These are phyloP conservation scores for Turnix velox DNA, from an alignment of 2,113 vertebrate genomes.

Conservation along the genomic window DNA sequence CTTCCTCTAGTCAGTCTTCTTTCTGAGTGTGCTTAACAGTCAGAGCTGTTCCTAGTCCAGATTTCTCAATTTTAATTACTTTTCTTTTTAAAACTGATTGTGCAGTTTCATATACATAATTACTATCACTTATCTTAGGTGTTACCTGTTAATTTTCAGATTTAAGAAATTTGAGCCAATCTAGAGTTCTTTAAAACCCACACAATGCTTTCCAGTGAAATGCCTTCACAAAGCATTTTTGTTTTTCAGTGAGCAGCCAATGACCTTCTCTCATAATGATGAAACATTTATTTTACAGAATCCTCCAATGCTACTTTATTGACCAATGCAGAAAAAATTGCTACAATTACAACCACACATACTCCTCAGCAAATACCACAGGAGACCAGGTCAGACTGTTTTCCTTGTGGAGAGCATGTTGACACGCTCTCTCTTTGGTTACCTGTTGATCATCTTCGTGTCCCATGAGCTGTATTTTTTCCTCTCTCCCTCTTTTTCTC, in stretches of 20 bases:
- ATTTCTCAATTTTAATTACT: background rate
- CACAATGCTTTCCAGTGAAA: background rate
- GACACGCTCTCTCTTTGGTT: background rate
- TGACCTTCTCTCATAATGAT: background rate
- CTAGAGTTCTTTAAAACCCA: background rate
- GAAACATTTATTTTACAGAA: constrained; percentile 76
- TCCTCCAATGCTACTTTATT: constrained; percentile 95
- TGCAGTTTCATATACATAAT: background rate
- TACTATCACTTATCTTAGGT: background rate
- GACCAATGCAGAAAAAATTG: constrained; percentile 99
- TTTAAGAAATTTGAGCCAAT: background rate
- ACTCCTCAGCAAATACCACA: constrained; percentile 86
- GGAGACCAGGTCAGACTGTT: constrained; percentile 86
- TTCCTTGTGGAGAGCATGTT: background rate
- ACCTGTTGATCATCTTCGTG: background rate
- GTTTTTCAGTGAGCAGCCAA: background rate
- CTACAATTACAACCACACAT: constrained; percentile 98
- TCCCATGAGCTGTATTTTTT: constrained; percentile 33
- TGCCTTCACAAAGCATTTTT: background rate
- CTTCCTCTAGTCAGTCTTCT: background rate
- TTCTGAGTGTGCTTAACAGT: background rate
- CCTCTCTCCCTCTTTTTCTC: constrained; percentile 17
- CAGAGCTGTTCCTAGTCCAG: background rate
- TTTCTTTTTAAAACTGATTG: background rate
- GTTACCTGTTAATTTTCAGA: background rate